A percentile compares a stretch with the other conserved stretches of the same genome.
Evolutionary conservation across 2,797 vertebrate species (phyloP).

Genomic region (Falco cherrug): DNA sequence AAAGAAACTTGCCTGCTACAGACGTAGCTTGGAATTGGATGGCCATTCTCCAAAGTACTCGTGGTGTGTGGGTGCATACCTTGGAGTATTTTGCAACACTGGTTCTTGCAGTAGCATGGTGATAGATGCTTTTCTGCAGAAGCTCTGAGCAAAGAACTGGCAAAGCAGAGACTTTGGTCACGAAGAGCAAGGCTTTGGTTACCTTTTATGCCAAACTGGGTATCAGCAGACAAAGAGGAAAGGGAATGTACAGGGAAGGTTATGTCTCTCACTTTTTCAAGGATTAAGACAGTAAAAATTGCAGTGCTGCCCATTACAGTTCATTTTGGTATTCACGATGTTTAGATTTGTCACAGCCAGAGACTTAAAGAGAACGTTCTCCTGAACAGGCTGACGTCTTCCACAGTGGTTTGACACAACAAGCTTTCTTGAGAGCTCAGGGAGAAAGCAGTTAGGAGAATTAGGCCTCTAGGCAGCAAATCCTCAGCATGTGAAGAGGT

Average conservation of each 20-base stretch:
- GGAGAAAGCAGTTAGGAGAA: background rate
- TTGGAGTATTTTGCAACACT: background rate
- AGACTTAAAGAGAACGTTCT: background rate
- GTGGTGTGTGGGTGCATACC: rapidly evolving
- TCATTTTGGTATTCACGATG: background rate
- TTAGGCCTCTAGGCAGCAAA: background rate
- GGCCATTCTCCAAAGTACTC: background rate
- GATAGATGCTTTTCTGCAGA: background rate
- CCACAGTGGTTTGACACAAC: background rate
- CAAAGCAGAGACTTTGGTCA: background rate
- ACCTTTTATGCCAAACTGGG: background rate
- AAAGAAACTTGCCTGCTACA: background rate
- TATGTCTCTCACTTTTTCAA: background rate
- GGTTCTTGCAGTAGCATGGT: background rate
- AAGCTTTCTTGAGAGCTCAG: background rate
- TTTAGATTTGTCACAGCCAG: background rate
- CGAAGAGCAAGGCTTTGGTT: background rate
- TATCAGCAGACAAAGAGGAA: background rate
- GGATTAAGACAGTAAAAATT: background rate
- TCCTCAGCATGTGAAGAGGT: background rate
- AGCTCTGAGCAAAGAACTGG: background rate
- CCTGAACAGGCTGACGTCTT: background rate
- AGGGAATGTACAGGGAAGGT: background rate
- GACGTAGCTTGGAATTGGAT: background rate
- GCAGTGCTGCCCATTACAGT: background rate